A percentile compares a stretch with the other conserved stretches of the same genome.
phyloP scores from a whole-genome alignment of 2,113 vertebrate genomes.

The Archilochus colubris region DNA sequence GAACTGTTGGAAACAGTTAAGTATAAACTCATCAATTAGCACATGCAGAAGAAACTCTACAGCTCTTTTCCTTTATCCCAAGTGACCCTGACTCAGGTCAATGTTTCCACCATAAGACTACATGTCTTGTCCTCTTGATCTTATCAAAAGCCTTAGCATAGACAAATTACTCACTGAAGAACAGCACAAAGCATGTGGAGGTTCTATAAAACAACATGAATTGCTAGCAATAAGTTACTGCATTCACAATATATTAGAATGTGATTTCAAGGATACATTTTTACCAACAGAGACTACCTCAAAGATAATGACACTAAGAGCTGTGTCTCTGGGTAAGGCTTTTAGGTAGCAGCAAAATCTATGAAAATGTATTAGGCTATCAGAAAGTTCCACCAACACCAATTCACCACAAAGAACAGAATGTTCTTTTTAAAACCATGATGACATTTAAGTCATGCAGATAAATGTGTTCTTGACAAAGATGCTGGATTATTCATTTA shows the following conservation, averaged over 20 bases:
- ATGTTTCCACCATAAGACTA: not conserved
- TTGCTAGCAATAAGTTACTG: not conserved
- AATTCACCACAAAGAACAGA: not conserved
- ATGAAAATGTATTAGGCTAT: not conserved
- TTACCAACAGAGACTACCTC: not conserved
- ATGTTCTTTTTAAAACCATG: not conserved
- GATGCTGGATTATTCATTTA: not conserved
- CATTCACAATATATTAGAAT: not conserved
- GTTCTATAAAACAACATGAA: not conserved
- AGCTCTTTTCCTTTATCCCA: not conserved
- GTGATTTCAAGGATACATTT: not conserved
- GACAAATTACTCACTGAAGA: not conserved
- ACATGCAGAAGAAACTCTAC: not conserved
- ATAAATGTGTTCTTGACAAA: conserved; percentile 23
- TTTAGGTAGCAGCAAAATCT: not conserved
- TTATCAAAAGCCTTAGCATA: not conserved
- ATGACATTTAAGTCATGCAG: not conserved
- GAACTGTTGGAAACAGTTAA: not conserved
- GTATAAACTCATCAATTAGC: not conserved
- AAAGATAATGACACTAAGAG: not conserved
- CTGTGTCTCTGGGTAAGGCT: not conserved
- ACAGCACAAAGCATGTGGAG: not conserved
- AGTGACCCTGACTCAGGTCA: not conserved
- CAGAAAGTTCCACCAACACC: not conserved
- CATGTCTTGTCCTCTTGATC: not conserved